Base-by-base conservation (phyloP, 2,797 vertebrate genomes). In the Pteropus rufus region DNA sequence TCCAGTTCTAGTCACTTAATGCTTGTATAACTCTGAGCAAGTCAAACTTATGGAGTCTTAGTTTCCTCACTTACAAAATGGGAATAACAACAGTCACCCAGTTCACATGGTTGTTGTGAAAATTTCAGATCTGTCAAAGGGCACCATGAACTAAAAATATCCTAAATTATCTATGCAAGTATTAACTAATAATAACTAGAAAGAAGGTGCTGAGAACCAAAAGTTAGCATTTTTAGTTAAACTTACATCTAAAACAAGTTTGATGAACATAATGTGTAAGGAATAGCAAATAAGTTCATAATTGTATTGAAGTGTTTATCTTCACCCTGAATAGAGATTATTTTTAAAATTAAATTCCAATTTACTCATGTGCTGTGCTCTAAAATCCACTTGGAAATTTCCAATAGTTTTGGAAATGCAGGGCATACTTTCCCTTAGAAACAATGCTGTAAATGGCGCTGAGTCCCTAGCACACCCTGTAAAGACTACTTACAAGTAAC, bases 281-380 rank as follows among this genome's bases (percentile, higher is more conserved):
- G 24, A 81, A 85, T 91, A 93, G 12, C 24, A 94, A 93, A 31
- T 82, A 91, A 69, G 3, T 88, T 91, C 10, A 49, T 70, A 86
- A 82, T 58, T 18, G 0, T 75, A 46, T 24, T 77, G 36, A 84
- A 90, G 1, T 36, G 44, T 65, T 97, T 91, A 83, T 89, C 95
- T 91, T 46, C 21, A 79, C 10, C n/a, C 19, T 62, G 65, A 80
- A 24, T 58, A 41, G 24, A 19, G 77, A 65, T 91, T 49, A 88
- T 76, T 96, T 94, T 93, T 52, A 39, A 80, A 92, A 94, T n/a
- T 76, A 64, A 95, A 95, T 76, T 96, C 36, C 14, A 73, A 82
- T 72, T 62, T 90, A 72, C 10, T 60, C 56, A 60, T 34, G 31
- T 11, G 26, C 34, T 81, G 1, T 52, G 7, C 31, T 93, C 34